Conservation (phyloP, 1,140 invertebrate genomes). For the Stenopsyche tienmushanensis region DNA sequence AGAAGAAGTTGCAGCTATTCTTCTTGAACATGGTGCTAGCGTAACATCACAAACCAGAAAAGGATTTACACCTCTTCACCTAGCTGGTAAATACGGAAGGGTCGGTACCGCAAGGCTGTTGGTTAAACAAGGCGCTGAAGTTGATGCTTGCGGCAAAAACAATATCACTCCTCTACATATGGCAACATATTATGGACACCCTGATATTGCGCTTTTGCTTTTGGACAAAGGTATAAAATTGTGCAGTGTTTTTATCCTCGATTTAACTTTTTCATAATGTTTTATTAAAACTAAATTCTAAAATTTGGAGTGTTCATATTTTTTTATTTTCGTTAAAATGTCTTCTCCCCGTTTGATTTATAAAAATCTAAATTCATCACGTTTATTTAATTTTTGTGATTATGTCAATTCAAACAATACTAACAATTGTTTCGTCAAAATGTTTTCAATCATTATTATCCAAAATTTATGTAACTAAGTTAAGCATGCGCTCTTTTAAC, state of each 20-base stretch:
- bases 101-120: conserved; percentile 88
- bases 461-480: conserved; percentile 5
- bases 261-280: too few species aligned
- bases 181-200: conserved; percentile 96
- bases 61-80: conserved; percentile 95
- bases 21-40: conserved; percentile 92
- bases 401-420: too few species aligned
- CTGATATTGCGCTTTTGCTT: conserved; percentile 86
- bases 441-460: conserved; percentile 4
- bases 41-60: conserved; percentile 91
- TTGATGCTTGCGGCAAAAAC: conserved; percentile 96
- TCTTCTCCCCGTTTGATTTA: not conserved
- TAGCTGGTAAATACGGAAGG: conserved; percentile 97
- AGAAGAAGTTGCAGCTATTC: conserved; percentile 77
- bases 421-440: too few species aligned
- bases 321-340: not conserved
- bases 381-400: conserved; percentile 1
- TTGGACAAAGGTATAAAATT: conserved; percentile 73
- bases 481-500: too few species aligned
- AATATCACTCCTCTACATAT: conserved; percentile 97
- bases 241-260: too few species aligned
- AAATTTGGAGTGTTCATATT: not conserved
- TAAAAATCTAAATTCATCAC: too few species aligned
- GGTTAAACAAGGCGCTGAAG: conserved; percentile 80
- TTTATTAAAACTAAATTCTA: too few species aligned